A percentile compares a stretch with the other conserved stretches of the same genome.
These are phyloP conservation scores for Lepidurus apus DNA, from an alignment of 1,140 invertebrate genomes.

Conservation along the genomic window DNA sequence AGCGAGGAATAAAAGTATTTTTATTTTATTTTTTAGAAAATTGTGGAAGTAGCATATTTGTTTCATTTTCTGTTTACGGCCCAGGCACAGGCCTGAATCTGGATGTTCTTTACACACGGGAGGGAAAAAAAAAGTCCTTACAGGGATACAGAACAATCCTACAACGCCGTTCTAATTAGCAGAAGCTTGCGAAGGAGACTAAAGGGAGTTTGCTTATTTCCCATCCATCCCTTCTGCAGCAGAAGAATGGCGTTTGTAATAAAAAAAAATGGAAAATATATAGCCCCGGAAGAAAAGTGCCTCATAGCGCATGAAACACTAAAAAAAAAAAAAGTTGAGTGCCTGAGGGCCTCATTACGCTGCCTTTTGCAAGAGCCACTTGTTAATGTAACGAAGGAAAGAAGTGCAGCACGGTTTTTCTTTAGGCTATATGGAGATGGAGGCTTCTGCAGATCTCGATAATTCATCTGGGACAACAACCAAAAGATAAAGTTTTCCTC, in stretches of 20 bases:
- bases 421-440: constrained; percentile 1
- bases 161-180: not conserved
- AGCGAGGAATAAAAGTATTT: not conserved
- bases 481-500: not conserved
- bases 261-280: not conserved
- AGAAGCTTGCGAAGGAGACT: not conserved
- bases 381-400: constrained; percentile 11
- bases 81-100: not conserved
- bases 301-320: constrained; percentile 5
- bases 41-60: too few species aligned
- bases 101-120: not conserved
- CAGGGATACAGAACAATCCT: not conserved
- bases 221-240: not conserved
- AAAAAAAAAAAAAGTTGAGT: not conserved
- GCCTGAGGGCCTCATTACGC: constrained; percentile 16
- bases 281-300: not conserved
- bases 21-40: too few species aligned
- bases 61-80: too few species aligned
- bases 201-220: not conserved
- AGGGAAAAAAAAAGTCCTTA: not conserved
- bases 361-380: constrained; percentile 14
- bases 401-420: constrained; percentile 6
- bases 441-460: constrained; percentile 11
- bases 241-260: not conserved
- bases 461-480: constrained; percentile 7